phyloP scores from a whole-genome alignment of 2,113 vertebrate genomes.

The Manacus vitellinus region DNA sequence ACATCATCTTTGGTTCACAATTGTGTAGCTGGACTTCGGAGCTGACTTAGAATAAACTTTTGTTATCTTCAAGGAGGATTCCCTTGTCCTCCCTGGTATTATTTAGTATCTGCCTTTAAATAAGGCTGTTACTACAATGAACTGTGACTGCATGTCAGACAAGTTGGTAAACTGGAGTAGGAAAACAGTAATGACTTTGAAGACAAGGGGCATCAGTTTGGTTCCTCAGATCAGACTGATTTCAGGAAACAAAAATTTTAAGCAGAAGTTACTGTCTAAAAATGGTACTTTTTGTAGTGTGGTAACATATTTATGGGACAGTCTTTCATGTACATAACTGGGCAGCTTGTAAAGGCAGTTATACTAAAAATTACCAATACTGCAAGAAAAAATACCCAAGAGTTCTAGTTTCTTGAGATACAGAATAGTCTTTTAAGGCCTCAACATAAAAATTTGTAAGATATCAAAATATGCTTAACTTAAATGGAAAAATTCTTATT shows the following conservation, averaged over 20 bases:
- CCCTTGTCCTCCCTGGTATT: neutral
- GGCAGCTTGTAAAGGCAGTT: neutral
- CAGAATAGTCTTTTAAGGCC: neutral
- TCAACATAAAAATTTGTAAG: neutral
- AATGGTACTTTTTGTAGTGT: neutral
- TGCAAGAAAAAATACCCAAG: neutral
- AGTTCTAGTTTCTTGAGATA: neutral
- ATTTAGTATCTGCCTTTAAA: neutral
- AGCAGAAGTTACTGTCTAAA: neutral
- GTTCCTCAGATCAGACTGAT: neutral
- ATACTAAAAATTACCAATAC: neutral
- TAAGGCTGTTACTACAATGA: neutral
- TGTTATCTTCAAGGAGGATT: neutral
- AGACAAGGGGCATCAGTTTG: neutral
- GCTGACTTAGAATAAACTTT: neutral
- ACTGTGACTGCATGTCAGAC: neutral
- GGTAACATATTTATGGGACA: neutral
- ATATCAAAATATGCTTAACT: neutral
- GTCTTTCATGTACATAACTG: neutral
- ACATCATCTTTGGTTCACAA: neutral
- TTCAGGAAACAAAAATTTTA: neutral
- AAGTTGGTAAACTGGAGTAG: neutral
- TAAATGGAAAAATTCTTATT: neutral
- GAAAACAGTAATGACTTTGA: neutral
- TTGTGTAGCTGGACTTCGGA: neutral